A percentile compares a stretch with the other conserved stretches of the same genome.
Evolutionary conservation across 30 jellyfish, hydroid and myxozoan genomes (phyloP).

Genomic region (Aurelia aurita complex sp. Pacific): DNA sequence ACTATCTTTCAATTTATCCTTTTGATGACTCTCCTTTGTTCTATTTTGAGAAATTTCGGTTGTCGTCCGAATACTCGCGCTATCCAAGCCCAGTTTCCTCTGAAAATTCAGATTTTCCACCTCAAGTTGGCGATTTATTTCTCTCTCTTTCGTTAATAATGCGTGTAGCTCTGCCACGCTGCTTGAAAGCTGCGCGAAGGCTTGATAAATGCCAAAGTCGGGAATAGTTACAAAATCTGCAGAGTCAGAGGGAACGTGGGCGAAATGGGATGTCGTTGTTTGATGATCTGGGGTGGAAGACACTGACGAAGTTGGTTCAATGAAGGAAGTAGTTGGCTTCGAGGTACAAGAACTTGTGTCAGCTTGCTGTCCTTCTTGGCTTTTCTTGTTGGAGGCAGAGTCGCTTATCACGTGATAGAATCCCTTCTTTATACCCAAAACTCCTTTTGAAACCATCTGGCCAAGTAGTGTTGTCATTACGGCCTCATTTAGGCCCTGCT

Average conservation of each 20-base stretch:
- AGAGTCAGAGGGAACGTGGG: background rate
- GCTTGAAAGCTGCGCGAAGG: too few relatives aligned
- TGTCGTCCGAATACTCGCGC: background rate
- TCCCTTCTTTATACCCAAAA: too few relatives aligned
- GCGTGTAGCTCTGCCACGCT: too few relatives aligned
- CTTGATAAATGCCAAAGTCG: background rate
- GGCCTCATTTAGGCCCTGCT: too few relatives aligned
- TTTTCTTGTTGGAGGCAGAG: too few relatives aligned
- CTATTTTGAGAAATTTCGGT: background rate
- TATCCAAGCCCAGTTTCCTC: background rate
- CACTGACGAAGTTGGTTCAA: background rate
- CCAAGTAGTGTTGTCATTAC: too few relatives aligned
- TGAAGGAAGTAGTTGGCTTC: background rate
- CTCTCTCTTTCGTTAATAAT: too few relatives aligned
- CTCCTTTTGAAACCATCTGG: too few relatives aligned
- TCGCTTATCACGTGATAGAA: too few relatives aligned
- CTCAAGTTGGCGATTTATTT: too few relatives aligned
- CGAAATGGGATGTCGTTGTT: background rate
- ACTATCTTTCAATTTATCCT: background rate
- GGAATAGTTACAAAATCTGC: background rate
- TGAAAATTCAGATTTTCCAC: background rate
- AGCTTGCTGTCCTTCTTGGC: too few relatives aligned
- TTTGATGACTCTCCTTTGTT: background rate
- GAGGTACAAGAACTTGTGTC: background rate
- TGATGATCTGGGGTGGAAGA: constrained; percentile 2